Evolutionary conservation across 2,888 invertebrate genomes (phyloP).

Genomic region (Tetranychus truncatus): DNA sequence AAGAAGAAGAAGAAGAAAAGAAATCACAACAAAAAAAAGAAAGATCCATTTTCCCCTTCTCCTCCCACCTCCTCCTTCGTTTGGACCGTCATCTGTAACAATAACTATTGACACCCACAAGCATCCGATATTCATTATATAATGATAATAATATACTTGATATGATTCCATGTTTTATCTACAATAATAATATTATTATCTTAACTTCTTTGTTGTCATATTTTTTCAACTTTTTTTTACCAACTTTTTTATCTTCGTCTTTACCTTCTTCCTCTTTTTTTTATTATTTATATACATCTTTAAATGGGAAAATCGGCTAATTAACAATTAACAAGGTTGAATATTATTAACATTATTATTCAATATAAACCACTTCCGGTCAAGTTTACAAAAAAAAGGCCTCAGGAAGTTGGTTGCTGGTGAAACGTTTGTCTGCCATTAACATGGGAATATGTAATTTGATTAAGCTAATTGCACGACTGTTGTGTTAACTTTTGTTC

Average conservation of each 20-base stretch:
- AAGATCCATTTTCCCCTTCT: background rate
- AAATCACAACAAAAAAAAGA: background rate
- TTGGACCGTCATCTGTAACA: background rate
- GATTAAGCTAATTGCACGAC: background rate
- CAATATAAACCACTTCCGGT: background rate
- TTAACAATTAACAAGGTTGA: background rate
- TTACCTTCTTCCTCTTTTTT: too few relatives aligned
- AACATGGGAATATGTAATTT: background rate
- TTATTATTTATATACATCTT: too few relatives aligned
- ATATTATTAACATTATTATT: background rate
- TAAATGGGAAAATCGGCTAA: background rate
- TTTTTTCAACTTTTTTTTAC: too few relatives aligned
- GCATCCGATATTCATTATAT: background rate
- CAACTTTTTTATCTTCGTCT: too few relatives aligned
- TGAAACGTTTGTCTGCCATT: too few relatives aligned
- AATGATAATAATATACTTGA: background rate
- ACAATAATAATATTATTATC: too few relatives aligned
- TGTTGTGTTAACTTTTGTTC: too few relatives aligned
- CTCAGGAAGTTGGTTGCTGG: too few relatives aligned
- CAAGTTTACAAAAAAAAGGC: background rate
- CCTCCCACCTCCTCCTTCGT: background rate
- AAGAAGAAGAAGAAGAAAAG: constrained; percentile 10
- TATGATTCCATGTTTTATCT: too few relatives aligned
- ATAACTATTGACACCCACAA: background rate
- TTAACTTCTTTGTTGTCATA: too few relatives aligned